Percentiles rank a stretch among this genome's conserved stretches.
phyloP scores from a whole-genome alignment of 1,140 invertebrate species.

The Diuraphis noxia region DNA sequence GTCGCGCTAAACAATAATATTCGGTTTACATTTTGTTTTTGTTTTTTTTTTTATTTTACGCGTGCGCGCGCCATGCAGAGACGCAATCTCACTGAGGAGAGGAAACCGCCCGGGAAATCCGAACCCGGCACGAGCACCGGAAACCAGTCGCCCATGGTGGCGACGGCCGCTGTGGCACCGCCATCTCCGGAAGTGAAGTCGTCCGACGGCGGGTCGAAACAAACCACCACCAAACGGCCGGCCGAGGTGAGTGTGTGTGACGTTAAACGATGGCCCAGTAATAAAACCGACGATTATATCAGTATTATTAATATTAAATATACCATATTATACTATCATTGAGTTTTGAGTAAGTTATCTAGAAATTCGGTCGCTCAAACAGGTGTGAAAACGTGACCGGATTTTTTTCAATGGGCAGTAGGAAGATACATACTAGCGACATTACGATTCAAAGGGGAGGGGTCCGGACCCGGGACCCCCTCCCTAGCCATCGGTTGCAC shows the following conservation, averaged over 20 bases:
- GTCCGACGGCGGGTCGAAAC: neutral
- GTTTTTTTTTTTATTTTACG: neutral
- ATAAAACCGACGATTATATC: neutral
- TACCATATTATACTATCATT: too few relatives aligned
- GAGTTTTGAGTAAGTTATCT: too few relatives aligned
- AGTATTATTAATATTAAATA: too few relatives aligned
- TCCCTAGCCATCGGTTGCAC: too few relatives aligned
- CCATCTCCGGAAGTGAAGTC: neutral
- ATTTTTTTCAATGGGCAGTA: too few relatives aligned
- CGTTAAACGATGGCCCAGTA: neutral
- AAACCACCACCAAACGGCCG: neutral
- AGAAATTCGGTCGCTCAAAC: too few relatives aligned
- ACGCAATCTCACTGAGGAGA: slow-evolving; percentile 27
- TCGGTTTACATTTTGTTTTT: neutral
- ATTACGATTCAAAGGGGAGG: too few relatives aligned
- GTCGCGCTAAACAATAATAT: neutral
- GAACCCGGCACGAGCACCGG: neutral
- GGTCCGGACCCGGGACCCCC: too few relatives aligned
- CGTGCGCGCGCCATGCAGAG: neutral
- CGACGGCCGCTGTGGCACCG: neutral
- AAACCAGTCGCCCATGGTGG: neutral
- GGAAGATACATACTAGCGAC: too few relatives aligned
- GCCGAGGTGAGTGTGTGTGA: neutral
- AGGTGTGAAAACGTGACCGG: too few relatives aligned
- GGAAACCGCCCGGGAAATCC: neutral